Percentiles rank a stretch among this genome's conserved stretches.
Conservation (phyloP, 2,888 invertebrate species). For the Maniola hyperantus region DNA sequence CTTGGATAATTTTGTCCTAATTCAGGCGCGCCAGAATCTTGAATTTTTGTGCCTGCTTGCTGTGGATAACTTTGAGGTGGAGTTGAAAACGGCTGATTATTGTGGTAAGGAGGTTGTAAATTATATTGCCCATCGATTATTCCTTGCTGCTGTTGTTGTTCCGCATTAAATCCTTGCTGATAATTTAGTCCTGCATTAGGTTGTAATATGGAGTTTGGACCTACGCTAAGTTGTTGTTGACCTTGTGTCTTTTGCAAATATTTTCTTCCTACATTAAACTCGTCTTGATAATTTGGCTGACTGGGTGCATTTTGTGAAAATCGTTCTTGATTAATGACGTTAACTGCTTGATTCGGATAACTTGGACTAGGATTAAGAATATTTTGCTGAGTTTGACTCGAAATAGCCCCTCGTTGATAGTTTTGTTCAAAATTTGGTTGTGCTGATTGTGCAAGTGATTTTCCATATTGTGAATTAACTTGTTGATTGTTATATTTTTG, state of each 20-base stretch:
- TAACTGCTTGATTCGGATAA: slow-evolving; percentile 13
- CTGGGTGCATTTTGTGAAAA: not conserved
- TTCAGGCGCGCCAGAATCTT: not conserved
- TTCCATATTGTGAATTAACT: slow-evolving; percentile 5
- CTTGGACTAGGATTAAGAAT: not conserved
- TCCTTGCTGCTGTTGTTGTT: slow-evolving; percentile 10
- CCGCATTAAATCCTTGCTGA: slow-evolving; percentile 24
- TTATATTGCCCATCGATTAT: slow-evolving; percentile 2
- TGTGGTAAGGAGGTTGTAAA: slow-evolving; percentile 9
- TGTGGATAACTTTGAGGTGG: slow-evolving; percentile 10
- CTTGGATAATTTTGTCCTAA: slow-evolving; percentile 11
- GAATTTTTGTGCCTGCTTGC: slow-evolving; percentile 6
- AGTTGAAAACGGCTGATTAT: slow-evolving; percentile 9
- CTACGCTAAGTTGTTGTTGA: slow-evolving; percentile 7
- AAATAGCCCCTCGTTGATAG: not conserved
- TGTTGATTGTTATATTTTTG: slow-evolving; percentile 10
- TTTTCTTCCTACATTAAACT: slow-evolving; percentile 19
- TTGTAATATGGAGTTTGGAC: slow-evolving; percentile 3
- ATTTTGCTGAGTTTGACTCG: slow-evolving; percentile 1
- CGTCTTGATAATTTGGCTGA: slow-evolving; percentile 14
- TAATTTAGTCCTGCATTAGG: not conserved
- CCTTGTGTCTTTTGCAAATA: slow-evolving; percentile 14
- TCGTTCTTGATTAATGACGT: slow-evolving; percentile 5
- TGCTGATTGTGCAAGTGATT: not conserved
- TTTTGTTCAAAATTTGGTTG: not conserved